These are phyloP conservation scores for Psophia crepitans DNA, from an alignment of 2,113 vertebrate genomes.

Conservation along the genomic window DNA sequence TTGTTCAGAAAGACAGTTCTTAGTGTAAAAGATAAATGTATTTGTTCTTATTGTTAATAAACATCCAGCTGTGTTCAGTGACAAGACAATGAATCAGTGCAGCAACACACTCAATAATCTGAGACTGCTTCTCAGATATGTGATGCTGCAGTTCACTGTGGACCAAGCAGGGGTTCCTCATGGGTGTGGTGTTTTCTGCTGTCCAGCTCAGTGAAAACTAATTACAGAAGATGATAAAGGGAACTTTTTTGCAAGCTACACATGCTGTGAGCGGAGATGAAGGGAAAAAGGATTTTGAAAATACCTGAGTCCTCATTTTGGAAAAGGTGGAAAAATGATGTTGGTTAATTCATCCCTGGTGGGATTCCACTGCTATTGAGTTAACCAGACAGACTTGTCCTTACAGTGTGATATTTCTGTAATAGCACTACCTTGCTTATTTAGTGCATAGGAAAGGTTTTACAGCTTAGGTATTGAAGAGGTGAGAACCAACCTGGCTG, in stretches of 20 bases:
- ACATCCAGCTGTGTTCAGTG: not conserved
- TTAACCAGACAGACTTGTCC: not conserved
- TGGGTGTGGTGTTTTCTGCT: not conserved
- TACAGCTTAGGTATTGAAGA: not conserved
- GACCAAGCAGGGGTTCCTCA: not conserved
- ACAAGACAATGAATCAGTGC: conserved; percentile 14
- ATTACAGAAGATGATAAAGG: not conserved
- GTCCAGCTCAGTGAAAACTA: not conserved
- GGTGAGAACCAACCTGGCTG: not conserved
- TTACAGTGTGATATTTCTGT: not conserved
- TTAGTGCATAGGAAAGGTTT: not conserved
- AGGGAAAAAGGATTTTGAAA: conserved; percentile 5
- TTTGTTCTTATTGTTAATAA: not conserved
- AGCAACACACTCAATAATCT: not conserved
- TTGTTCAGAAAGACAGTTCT: not conserved
- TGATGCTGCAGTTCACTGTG: not conserved
- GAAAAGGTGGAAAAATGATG: not conserved
- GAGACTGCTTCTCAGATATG: not conserved
- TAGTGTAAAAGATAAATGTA: not conserved
- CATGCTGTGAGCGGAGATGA: not conserved
- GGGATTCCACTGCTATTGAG: not conserved
- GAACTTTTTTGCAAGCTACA: not conserved
- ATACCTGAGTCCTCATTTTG: not conserved
- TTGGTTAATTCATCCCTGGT: conserved; percentile 8
- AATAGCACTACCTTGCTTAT: not conserved